These are phyloP conservation scores for Theonella swinhoei DNA, from an alignment of 37 sponge, comb jelly and placozoan genomes.

Conservation along the genomic window DNA sequence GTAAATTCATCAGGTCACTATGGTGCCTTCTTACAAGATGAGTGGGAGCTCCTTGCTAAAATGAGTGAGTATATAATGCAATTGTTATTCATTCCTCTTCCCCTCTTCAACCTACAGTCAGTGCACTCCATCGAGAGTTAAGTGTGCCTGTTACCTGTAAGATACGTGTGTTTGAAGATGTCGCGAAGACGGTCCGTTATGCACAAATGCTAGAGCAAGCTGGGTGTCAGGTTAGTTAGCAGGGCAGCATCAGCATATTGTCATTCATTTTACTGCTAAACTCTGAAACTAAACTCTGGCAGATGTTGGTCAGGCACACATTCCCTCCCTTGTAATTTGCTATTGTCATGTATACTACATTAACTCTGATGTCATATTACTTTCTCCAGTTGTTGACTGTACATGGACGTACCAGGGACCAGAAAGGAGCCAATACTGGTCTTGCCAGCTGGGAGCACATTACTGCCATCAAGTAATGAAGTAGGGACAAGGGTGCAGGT, in stretches of 20 bases:
- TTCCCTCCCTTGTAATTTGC: not conserved
- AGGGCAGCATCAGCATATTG: not conserved
- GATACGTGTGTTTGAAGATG: conserved; percentile 92
- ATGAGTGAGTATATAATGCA: conserved; percentile 59
- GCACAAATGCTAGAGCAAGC: conserved; percentile 93
- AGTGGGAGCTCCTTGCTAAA: conserved; percentile 88
- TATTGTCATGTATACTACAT: not conserved
- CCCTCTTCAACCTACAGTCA: conserved; percentile 47
- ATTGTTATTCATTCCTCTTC: not conserved
- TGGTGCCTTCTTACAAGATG: conserved; percentile 98
- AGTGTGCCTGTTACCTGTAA: conserved; percentile 96
- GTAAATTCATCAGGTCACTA: conserved; percentile 73
- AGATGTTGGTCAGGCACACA: not conserved
- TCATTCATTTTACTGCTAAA: not conserved
- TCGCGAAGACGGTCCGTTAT: conserved; percentile 90
- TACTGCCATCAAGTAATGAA: conserved; percentile 86
- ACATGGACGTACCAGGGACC: conserved; percentile 93
- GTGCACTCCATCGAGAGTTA: conserved; percentile 62
- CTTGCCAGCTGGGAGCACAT: conserved; percentile 97
- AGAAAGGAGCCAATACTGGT: conserved; percentile 88
- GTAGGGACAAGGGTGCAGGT: too few species aligned
- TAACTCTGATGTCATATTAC: too few species aligned
- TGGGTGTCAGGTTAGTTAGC: conserved; percentile 82
- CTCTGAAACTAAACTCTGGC: not conserved
- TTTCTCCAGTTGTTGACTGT: conserved; percentile 82